phyloP scores from a whole-genome alignment of 2,797 vertebrate species.

The Sphenodon punctatus region DNA sequence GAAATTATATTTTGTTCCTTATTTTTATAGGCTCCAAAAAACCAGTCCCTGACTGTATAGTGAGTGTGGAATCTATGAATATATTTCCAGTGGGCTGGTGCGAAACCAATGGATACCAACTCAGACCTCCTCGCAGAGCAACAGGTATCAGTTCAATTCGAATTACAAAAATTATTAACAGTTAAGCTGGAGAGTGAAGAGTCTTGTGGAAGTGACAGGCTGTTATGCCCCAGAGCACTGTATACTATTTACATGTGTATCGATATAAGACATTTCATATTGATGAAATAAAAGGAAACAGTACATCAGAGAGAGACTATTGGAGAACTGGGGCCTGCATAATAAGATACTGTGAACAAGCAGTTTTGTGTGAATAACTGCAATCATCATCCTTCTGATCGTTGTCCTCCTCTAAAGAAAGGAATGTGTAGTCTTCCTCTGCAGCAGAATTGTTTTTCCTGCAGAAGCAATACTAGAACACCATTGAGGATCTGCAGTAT shows the following conservation, averaged over 20 bases:
- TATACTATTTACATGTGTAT: neutral
- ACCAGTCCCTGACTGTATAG: constrained; percentile 89
- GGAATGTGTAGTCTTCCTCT: neutral
- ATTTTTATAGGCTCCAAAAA: constrained; percentile 86
- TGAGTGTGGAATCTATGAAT: constrained; percentile 93
- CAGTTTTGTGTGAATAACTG: neutral
- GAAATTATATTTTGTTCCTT: constrained; percentile 26
- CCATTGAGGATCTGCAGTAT: no score
- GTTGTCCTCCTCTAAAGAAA: no score
- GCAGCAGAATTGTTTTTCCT: neutral
- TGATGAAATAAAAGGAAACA: no score
- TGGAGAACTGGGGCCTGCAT: neutral
- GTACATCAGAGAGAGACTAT: no score
- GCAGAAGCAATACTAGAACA: no score
- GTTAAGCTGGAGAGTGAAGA: neutral
- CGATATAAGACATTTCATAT: no score
- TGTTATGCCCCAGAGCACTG: neutral
- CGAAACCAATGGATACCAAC: constrained; percentile 95
- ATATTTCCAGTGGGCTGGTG: constrained; percentile 98
- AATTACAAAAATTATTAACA: neutral
- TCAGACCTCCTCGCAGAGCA: constrained; percentile 88
- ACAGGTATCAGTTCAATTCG: constrained; percentile 77
- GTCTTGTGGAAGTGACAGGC: neutral
- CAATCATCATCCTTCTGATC: no score
- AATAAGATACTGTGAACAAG: no score